A percentile compares a stretch with the other conserved stretches of the same genome.
Evolutionary conservation across 2,113 vertebrate genomes (phyloP).

Genomic region (human): DNA sequence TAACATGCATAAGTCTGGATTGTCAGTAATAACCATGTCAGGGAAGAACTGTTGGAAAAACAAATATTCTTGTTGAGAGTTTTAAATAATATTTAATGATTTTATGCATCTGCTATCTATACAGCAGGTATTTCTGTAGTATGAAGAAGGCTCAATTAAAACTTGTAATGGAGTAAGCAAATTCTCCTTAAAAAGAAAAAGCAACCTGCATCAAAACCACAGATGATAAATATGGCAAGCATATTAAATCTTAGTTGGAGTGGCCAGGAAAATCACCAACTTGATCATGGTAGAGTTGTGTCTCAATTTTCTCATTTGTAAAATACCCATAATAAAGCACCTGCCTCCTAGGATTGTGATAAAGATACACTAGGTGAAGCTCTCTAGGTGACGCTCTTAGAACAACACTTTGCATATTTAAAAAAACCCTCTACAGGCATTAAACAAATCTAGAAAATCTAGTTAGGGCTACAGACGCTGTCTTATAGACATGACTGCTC

Average conservation of each 20-base stretch:
- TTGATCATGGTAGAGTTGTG: neutral
- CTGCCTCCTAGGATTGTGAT: neutral
- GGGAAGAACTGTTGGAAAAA: constrained; percentile 47
- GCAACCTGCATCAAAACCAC: neutral
- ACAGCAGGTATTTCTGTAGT: neutral
- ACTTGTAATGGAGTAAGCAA: neutral
- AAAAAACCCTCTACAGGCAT: neutral
- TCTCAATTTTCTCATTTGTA: neutral
- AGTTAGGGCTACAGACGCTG: neutral
- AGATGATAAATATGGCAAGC: neutral
- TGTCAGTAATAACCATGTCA: constrained; percentile 33
- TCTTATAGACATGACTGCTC: neutral
- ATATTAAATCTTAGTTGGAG: neutral
- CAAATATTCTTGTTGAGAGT: constrained; percentile 26
- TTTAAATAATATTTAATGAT: constrained; percentile 58
- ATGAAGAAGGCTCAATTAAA: constrained; percentile 54
- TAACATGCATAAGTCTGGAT: constrained; percentile 7
- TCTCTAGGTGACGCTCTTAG: neutral
- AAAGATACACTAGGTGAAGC: neutral
- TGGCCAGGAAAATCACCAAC: neutral
- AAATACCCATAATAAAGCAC: neutral
- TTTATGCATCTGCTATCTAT: constrained; percentile 20
- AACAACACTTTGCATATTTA: neutral
- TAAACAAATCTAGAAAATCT: neutral
- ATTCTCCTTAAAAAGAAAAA: neutral